Evolutionary conservation across 2,888 invertebrate species (phyloP), one percentile per base, ranked within the genome.

Genomic region (Melanchra persicariae): DNA sequence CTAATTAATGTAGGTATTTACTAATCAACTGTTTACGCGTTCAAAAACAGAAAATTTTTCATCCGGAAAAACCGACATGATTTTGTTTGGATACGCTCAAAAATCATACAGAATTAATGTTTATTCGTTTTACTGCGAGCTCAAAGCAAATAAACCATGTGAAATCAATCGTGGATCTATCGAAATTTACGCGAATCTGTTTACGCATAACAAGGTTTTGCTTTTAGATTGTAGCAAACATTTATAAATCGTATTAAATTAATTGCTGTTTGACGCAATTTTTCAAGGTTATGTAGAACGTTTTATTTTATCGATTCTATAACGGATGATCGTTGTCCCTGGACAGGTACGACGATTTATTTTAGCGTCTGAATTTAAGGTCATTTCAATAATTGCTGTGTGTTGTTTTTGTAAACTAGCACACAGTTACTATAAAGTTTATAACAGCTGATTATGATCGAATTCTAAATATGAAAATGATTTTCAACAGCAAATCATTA

Each of bases 101-200:
- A 77, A 77, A 70, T 63, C 26, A 78, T 34, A 65, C 54, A 58
- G 22, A 65, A 57, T 64, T 52, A 62, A 77, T 77, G 43, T 77
- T 66, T 45, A 70, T 81, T 49, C 64, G 15, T 62, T 70, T 51
- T 55, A 47, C 45, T 77, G 26, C 15, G 49, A 52, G 52, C 4
- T 67, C 78, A 72, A 72, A 77, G 63, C 45, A 77, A 81, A 82
- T 61, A 58, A 82, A 65, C 57, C 67, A 57, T 43, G 52, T 47
- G 61, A 64, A 72, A 77, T 77, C 77, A 72, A 57, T 51, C 55
- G 70, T 22, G 43, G 26, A 49, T 60, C 19, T 34, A 51, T 79
- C 49, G n/a, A 10, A 58, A 62, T 79, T 58, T 74, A 47, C 26
- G 9, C 24, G 12, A 55, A 54, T 70, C 40, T 49, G 51, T 70